Conservation (phyloP, 2,888 invertebrate genomes). For the Gari tellinella region DNA sequence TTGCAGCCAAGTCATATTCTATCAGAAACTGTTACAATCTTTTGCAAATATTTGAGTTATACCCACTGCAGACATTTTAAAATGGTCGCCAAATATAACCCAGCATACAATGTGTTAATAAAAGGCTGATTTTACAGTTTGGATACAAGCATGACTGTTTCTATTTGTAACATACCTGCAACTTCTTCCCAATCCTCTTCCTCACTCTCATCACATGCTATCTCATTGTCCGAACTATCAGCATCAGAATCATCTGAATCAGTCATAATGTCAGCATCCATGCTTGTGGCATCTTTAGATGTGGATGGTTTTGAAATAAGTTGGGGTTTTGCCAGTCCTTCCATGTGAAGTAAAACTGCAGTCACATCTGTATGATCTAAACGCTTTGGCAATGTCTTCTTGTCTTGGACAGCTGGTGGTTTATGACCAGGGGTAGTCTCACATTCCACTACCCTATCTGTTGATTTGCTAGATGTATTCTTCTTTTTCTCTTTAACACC, state of each 20-base stretch:
- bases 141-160: too few relatives aligned
- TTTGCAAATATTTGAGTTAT: too few relatives aligned
- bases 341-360: slow-evolving; percentile 65
- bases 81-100: too few relatives aligned
- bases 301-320: slow-evolving; percentile 9
- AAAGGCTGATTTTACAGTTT: slow-evolving; percentile 59
- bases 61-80: too few relatives aligned
- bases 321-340: slow-evolving; percentile 41
- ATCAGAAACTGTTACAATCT: too few relatives aligned
- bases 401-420: too few relatives aligned
- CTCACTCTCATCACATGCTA: slow-evolving; percentile 37
- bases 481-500: too few relatives aligned
- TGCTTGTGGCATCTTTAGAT: neutral
- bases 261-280: slow-evolving; percentile 7
- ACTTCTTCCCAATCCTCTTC: slow-evolving; percentile 87
- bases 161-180: slow-evolving; percentile 85
- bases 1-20: too few relatives aligned
- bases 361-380: slow-evolving; percentile 65
- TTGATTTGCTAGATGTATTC: too few relatives aligned
- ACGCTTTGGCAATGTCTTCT: too few relatives aligned
- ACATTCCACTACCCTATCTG: too few relatives aligned
- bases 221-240: slow-evolving; percentile 29
- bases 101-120: slow-evolving; percentile 7
- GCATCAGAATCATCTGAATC: slow-evolving; percentile 7
- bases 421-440: too few relatives aligned